Percentiles rank a stretch among this genome's conserved stretches.
Conservation (phyloP, 2,888 invertebrate species). For the Brachyptera putata region DNA sequence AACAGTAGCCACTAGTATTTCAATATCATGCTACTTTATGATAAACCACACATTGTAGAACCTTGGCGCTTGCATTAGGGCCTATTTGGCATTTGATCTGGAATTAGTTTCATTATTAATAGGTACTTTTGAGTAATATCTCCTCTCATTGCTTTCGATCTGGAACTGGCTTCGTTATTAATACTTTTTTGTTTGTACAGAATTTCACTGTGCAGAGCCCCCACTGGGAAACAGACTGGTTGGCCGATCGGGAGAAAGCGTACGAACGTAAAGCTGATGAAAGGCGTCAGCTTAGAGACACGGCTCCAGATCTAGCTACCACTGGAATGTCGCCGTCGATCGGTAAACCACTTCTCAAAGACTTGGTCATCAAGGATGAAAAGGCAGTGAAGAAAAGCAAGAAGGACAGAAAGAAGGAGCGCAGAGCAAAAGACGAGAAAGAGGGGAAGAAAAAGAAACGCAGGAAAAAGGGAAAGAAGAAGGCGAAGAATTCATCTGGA, state of each 20-base stretch:
- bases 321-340: not conserved
- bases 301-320: not conserved
- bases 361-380: conserved; percentile 28
- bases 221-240: conserved; percentile 84
- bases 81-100: no score
- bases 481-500: conserved; percentile 21
- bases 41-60: no score
- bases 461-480: conserved; percentile 41
- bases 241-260: conserved; percentile 72
- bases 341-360: conserved; percentile 6
- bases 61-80: no score
- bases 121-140: no score
- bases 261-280: conserved; percentile 49
- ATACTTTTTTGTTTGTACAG: no score
- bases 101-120: no score
- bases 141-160: no score
- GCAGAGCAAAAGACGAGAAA: conserved; percentile 46
- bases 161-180: no score
- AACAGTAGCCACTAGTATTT: no score
- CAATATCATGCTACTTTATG: no score
- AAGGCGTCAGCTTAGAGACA: conserved; percentile 41
- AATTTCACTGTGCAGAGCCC: conserved; percentile 79
- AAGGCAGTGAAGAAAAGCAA: conserved; percentile 45
- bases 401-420: conserved; percentile 56
- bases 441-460: conserved; percentile 49